Evolutionary conservation across 1,140 invertebrate genomes (phyloP), one percentile per base, ranked within the genome.

Genomic region (Nasonia longicornis): DNA sequence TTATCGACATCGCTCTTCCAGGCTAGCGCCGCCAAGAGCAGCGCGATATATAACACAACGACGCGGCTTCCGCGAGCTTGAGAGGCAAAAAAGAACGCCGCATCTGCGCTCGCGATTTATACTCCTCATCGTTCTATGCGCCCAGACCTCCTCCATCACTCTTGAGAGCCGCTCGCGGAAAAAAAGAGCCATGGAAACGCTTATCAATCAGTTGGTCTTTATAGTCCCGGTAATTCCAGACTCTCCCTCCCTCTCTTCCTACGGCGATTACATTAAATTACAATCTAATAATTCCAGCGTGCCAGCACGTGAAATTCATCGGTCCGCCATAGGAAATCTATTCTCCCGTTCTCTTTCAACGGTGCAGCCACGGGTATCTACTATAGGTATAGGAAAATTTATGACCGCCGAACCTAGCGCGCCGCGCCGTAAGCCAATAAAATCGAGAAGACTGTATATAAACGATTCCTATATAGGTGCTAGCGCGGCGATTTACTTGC

Each of bases 271-370:
- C 80, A 52, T 78, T 82, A 82, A 82, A 82, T 82, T 78, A 78
- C 80, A 78, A 82, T 82, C 75, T 74, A 82, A 82, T 82, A 82
- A 81, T 81, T 81, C 66, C 70, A 81, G 74, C 74, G 48, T 77
- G 80, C 80, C 80, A 81, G 48, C 66, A 16, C 69, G 74, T 74
- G 58, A 81, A 81, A 81, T 81, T 72, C 80, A 81, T 77, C 75
- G 66, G 11, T 7, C 66, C 26, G 35, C 52, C 31, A 67, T 45
- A 76, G 64, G 71, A 81, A 81, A 81, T 81, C 79, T 76, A 81
- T 81, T 76, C 64, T 31, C 29, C 1, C 38, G 4, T 26, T 22
- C 3, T 52, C 42, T 72, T 52, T 79, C 29, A 7, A 31, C 12
- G 70, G n/a, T 1, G 64, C 11, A 3, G 26, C 64, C 8, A n/a